Conservation (phyloP, 1,140 invertebrate genomes). For the Zaprionus lachaisei region DNA sequence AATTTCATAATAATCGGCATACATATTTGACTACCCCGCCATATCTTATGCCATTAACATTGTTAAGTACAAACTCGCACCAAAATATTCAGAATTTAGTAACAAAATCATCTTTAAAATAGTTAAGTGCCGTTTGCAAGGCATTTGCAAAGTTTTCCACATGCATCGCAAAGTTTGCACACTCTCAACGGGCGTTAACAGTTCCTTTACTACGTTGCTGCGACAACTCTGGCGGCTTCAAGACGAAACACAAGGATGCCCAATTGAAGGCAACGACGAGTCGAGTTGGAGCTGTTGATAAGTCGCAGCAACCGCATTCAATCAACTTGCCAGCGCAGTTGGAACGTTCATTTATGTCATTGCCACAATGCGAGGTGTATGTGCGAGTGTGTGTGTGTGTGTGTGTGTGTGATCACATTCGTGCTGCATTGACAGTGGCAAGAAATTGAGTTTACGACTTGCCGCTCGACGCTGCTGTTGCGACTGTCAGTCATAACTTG, state of each 20-base stretch:
- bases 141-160: not conserved
- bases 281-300: constrained; percentile 40
- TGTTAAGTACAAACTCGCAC: not conserved
- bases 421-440: constrained; percentile 48
- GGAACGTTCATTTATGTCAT: constrained; percentile 42
- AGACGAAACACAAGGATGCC: constrained; percentile 16
- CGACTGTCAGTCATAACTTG: constrained; percentile 77
- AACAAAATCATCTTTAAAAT: not conserved
- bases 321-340: constrained; percentile 40
- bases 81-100: not conserved
- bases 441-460: constrained; percentile 74
- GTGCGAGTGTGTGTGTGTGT: not conserved
- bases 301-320: constrained; percentile 44
- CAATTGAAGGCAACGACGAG: constrained; percentile 11
- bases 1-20: not conserved
- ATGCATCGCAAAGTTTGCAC: not conserved
- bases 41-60: not conserved
- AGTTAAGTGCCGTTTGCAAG: not conserved
- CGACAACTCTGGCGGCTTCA: not conserved
- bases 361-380: constrained; percentile 27
- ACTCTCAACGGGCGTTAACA: not conserved
- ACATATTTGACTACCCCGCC: not conserved
- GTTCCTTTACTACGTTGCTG: not conserved
- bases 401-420: constrained; percentile 16
- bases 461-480: constrained; percentile 40